Evolutionary conservation across 2,888 invertebrate species (phyloP).

Genomic region (Nomada hirtipes): DNA sequence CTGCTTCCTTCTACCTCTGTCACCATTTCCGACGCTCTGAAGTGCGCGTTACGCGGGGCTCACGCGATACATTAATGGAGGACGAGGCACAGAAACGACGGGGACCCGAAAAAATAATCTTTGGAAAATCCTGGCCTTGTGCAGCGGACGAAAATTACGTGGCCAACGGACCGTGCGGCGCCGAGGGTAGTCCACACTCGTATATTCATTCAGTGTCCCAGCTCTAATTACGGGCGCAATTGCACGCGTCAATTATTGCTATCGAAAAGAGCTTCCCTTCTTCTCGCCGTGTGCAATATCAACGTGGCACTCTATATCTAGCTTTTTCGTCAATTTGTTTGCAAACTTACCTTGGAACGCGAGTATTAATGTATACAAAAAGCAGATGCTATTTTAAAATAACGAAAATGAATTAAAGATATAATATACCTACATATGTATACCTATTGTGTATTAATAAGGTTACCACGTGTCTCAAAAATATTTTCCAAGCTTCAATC

Average conservation of each 20-base stretch:
- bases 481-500: too few relatives aligned
- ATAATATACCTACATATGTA: too few relatives aligned
- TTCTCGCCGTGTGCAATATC: background rate
- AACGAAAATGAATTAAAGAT: too few relatives aligned
- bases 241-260: slow-evolving; percentile 60
- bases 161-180: slow-evolving; percentile 57
- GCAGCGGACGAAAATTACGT: slow-evolving; percentile 63
- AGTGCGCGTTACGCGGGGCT: slow-evolving; percentile 32
- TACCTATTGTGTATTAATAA: too few relatives aligned
- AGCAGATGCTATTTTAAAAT: too few relatives aligned
- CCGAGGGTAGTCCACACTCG: slow-evolving; percentile 56
- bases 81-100: slow-evolving; percentile 16
- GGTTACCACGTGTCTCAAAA: too few relatives aligned
- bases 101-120: slow-evolving; percentile 62
- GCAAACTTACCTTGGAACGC: too few relatives aligned
- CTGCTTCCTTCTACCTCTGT: background rate
- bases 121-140: slow-evolving; percentile 58
- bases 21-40: slow-evolving; percentile 23
- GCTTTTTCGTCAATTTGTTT: too few relatives aligned
- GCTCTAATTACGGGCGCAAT: slow-evolving; percentile 68
- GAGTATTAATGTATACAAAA: too few relatives aligned
- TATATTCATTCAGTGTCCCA: slow-evolving; percentile 60
- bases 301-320: background rate
- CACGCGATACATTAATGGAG: slow-evolving; percentile 42
- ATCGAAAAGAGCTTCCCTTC: slow-evolving; percentile 38